Base-by-base conservation (phyloP, 2,888 invertebrate genomes). In the Microctonus aethiopoides region DNA sequence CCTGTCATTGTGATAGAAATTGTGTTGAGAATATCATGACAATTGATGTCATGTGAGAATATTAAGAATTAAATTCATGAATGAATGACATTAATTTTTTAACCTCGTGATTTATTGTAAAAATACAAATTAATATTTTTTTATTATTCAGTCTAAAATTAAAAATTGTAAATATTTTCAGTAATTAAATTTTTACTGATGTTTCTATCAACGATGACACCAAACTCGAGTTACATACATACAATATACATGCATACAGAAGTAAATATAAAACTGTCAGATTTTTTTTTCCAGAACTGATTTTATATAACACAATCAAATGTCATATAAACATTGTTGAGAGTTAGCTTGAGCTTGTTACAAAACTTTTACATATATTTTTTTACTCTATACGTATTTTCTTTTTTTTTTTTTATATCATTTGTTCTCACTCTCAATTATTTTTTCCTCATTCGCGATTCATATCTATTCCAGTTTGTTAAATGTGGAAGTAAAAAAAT, bases 381-480 rank as follows among this genome's bases (percentile, higher is more conserved):
- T 46, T 46, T 46, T 46, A 5, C 4, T 7, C 16, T 5, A 16
- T 16, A n/a, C 16, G 6, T 20, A 5, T 36, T 10, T 10, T 36
- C 10, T 36, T 36, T 36, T 36, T 10, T 36, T 36, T 36, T 36
- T 10, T 16, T 16, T 16, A n/a, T n/a, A 9, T 5, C 16, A n/a
- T 46, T n/a, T 16, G 46, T 32, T 32, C 10, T 34, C 10, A 16
- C 36, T 26, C 56, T 65, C 36, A 26, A 9, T 36, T 36, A 39
- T 63, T 62, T 52, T 64, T 63, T 20, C 63, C 22, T 59, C 59
- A 6, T 36, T 51, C 64, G 63, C 63, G 9, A 52, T 60, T 52
- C 52, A 46, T 34, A 41, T 52, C 39, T 51, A 60, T 67, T 54
- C 36, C 60, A 60, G 22, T 61, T 64, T 39, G 54, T 65, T 36